phyloP scores from a whole-genome alignment of 2,113 vertebrate species.

The Nycticryphes semicollaris region DNA sequence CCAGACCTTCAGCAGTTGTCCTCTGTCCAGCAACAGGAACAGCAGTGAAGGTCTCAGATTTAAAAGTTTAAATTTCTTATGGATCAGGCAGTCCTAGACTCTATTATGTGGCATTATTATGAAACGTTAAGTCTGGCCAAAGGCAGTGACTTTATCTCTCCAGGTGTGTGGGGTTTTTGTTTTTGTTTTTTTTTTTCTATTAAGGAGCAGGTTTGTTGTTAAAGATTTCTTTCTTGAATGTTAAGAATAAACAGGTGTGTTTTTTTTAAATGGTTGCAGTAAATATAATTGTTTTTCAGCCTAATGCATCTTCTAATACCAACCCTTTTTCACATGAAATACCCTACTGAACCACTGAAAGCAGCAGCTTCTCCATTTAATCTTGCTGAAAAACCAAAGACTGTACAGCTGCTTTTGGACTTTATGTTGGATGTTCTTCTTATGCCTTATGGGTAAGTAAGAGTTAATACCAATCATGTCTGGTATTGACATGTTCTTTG shows the following conservation, averaged over 20 bases:
- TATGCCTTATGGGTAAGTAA: conserved; percentile 96
- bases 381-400: conserved; percentile 96
- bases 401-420: conserved; percentile 94
- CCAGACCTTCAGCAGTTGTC: neutral
- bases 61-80: neutral
- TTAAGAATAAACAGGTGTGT: conserved; percentile 15
- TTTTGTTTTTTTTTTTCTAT: neutral
- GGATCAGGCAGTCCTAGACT: neutral
- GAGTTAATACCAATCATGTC: neutral
- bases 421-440: conserved; percentile 98
- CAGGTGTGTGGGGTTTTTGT: neutral
- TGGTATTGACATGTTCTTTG: neutral
- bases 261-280: conserved; percentile 71
- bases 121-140: neutral
- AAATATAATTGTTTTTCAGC: conserved; percentile 83
- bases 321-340: conserved; percentile 97
- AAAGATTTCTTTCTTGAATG: conserved; percentile 53
- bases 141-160: neutral
- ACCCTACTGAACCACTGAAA: conserved; percentile 87
- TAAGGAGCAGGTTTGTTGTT: neutral
- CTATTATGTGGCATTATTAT: neutral
- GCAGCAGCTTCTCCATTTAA: conserved; percentile 87
- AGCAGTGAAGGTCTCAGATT: neutral
- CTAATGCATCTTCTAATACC: conserved; percentile 99
- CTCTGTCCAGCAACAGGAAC: neutral